These are phyloP conservation scores for Sesamia inferens DNA, from an alignment of 2,888 invertebrate species.

Conservation along the genomic window DNA sequence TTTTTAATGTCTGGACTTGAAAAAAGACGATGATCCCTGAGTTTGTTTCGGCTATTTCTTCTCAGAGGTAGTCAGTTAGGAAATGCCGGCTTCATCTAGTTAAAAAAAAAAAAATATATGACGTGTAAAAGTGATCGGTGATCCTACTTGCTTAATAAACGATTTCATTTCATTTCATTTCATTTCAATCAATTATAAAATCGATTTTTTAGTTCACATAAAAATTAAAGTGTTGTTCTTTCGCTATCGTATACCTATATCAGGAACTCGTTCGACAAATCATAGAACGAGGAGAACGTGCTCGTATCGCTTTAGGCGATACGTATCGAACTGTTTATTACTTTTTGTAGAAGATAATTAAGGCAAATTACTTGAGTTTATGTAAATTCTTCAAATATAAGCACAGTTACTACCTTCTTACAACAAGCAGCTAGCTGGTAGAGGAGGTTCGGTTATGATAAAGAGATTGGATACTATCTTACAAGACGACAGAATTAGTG, in stretches of 20 bases:
- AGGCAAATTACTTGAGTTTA: slow-evolving; percentile 13
- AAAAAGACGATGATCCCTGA: no score
- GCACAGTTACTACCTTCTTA: background rate
- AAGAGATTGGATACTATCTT: background rate
- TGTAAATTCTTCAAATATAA: slow-evolving; percentile 12
- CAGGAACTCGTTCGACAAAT: slow-evolving; percentile 45
- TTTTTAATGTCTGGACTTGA: no score
- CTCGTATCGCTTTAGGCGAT: slow-evolving; percentile 27
- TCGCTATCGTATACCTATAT: no score
- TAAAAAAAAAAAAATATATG: no score
- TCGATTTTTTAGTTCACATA: slow-evolving; percentile 47
- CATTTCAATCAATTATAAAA: slow-evolving; percentile 57
- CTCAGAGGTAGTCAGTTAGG: no score
- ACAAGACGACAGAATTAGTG: background rate
- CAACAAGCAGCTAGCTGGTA: background rate
- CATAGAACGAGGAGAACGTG: slow-evolving; percentile 24
- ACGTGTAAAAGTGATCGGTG: no score
- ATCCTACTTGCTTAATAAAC: no score
- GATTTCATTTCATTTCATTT: no score
- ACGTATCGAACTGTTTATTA: slow-evolving; percentile 15
- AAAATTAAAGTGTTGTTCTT: slow-evolving; percentile 12
- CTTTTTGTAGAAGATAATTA: slow-evolving; percentile 10
- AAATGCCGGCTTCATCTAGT: no score
- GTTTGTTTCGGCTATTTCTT: no score
- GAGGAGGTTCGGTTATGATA: background rate